Evolutionary conservation across 2,797 vertebrate species (phyloP).

Genomic region (Pyrocephalus nanus): DNA sequence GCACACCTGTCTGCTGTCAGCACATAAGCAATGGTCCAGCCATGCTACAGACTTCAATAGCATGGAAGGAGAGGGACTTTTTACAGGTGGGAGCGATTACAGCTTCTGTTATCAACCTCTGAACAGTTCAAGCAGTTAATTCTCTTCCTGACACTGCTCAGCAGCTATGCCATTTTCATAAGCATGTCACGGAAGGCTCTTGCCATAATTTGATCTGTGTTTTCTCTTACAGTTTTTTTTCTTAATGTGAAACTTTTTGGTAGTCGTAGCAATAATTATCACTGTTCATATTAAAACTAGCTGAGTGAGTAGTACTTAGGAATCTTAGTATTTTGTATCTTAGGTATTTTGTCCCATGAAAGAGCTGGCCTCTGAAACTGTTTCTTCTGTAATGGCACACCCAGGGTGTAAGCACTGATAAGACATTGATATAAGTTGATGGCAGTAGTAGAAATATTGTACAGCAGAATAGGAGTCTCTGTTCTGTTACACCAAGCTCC

Average conservation of each 20-base stretch:
- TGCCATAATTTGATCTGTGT: not conserved
- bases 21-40: slow-evolving; percentile 24
- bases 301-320: not conserved
- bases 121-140: not conserved
- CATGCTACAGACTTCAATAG: not conserved
- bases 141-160: slow-evolving; percentile 32
- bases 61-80: not conserved
- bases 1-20: slow-evolving; percentile 45
- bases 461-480: not conserved
- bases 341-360: not conserved
- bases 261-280: not conserved
- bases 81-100: slow-evolving; percentile 31
- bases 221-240: not conserved
- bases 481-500: not conserved
- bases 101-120: slow-evolving; percentile 14
- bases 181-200: not conserved
- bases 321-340: not conserved
- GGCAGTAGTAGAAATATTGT: not conserved
- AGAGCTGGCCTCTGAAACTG: not conserved
- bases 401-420: not conserved
- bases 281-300: not conserved
- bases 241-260: not conserved
- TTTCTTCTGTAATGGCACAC: not conserved
- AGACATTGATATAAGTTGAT: not conserved
- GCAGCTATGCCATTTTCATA: slow-evolving; percentile 45